Evolutionary conservation across 1,140 invertebrate species (phyloP), one percentile per base, ranked within the genome.

Genomic region (Zaprionus taronus): DNA sequence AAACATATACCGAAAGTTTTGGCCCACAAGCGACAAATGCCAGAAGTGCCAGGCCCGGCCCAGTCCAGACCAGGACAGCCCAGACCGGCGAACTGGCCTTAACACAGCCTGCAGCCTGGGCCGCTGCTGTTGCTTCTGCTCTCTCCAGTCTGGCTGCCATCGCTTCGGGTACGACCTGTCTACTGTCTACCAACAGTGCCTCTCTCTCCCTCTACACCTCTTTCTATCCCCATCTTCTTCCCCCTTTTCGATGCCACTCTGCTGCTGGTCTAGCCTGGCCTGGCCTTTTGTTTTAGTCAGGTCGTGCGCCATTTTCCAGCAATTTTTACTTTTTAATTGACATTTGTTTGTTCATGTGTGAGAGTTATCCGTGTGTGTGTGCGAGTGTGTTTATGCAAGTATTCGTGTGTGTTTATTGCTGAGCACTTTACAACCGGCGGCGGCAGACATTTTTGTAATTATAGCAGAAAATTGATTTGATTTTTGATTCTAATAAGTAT

Each of bases 401-500:
- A 31, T 66, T 34, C 49, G 56, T 66, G 34, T 62, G 41, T 64
- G 61, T 56, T 7, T 31, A 55, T 28, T 51, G 20, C 14, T 26
- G 60, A 86, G 83, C 83, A 86, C 83, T 86, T 86, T 89, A 81
- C 83, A 61, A 81, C 77, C 84, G 78, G 69, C 73, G 78, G 69
- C 73, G 77, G 78, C 84, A 87, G 85, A 83, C 84, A 81, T 89
- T 87, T 87, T 83, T 87, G 84, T 89, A 87, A 87, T 87, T 87
- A 87, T 87, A 83, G 84, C 72, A 78, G 80, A 83, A 87, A 87
- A 87, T 89, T 89, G 84, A 87, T 89, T 87, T 89, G 84, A 89
- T 87, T 87, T 87, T 87, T 87, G 84, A 89, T 86, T 87, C 83
- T 87, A 83, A 89, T 87, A 87, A 83, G 84, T 87, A 87, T 87